These are phyloP conservation scores for Mythimna pallens DNA, from an alignment of 2,888 invertebrate species.

Conservation along the genomic window DNA sequence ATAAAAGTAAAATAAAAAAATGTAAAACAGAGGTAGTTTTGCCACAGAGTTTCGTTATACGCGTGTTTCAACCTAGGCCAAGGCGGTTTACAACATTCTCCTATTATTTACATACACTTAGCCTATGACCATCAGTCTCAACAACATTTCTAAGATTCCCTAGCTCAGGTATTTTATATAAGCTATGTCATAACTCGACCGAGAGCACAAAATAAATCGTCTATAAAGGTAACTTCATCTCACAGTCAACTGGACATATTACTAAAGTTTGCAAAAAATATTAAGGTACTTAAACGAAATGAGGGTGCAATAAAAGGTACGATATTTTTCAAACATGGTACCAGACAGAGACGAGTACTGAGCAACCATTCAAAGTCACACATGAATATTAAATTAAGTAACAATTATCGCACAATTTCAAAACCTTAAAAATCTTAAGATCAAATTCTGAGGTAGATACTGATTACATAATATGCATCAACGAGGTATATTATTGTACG, in stretches of 20 bases:
- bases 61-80: constrained; percentile 89
- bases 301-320: constrained; percentile 80
- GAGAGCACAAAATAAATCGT: constrained; percentile 86
- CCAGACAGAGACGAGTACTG: constrained; percentile 83
- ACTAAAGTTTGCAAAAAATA: constrained; percentile 77
- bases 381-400: constrained; percentile 88
- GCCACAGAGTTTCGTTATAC: constrained; percentile 83
- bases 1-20: constrained; percentile 69
- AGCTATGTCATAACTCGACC: constrained; percentile 83
- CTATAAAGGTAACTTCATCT: constrained; percentile 87
- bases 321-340: constrained; percentile 82
- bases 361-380: constrained; percentile 87
- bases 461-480: constrained; percentile 88
- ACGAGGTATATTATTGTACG: constrained; percentile 88
- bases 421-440: constrained; percentile 89
- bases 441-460: constrained; percentile 90
- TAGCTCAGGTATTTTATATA: constrained; percentile 85
- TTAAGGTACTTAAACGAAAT: constrained; percentile 79
- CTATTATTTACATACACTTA: constrained; percentile 90
- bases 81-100: constrained; percentile 88
- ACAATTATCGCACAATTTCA: constrained; percentile 88
- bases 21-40: constrained; percentile 79
- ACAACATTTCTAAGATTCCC: constrained; percentile 86
- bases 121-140: constrained; percentile 90
- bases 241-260: constrained; percentile 86